Conservation (phyloP, 1,140 invertebrate species). For the Drosophila nannoptera region DNA sequence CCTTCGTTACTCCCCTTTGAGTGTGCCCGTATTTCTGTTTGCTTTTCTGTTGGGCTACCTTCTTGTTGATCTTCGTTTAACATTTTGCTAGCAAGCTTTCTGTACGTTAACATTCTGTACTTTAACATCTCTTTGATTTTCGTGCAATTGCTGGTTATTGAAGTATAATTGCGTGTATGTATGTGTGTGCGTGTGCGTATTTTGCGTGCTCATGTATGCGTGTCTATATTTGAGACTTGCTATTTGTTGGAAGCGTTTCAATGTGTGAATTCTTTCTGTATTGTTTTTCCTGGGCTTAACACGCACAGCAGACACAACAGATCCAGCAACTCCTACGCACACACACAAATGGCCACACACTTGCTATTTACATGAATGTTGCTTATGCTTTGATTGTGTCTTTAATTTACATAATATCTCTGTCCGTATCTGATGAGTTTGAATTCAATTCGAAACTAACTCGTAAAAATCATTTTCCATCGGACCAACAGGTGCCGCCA, state of each 20-base stretch:
- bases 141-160: constrained; percentile 22
- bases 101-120: neutral
- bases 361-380: constrained; percentile 68
- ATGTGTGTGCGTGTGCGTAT: neutral
- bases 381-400: constrained; percentile 72
- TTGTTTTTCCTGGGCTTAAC: constrained; percentile 34
- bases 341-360: constrained; percentile 26
- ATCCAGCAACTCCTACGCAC: constrained; percentile 13
- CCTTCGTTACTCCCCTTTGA: constrained; percentile 11
- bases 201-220: neutral
- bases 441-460: constrained; percentile 44
- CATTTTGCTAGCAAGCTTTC: constrained; percentile 32
- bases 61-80: constrained; percentile 38
- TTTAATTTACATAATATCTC: constrained; percentile 36
- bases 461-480: constrained; percentile 10
- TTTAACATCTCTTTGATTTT: constrained; percentile 21
- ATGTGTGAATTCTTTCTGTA: constrained; percentile 41
- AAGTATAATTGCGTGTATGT: neutral
- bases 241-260: constrained; percentile 37
- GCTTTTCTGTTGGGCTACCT: constrained; percentile 16
- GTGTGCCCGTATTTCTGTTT: constrained; percentile 21
- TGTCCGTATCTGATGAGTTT: constrained; percentile 27
- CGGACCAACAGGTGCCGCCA: constrained; percentile 81
- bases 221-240: constrained; percentile 15
- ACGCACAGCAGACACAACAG: constrained; percentile 28